Evolutionary conservation across 53 echinoderm and acorn worm genomes (phyloP), one percentile per base, ranked within the genome.

Genomic region (Paracentrotus lividus): DNA sequence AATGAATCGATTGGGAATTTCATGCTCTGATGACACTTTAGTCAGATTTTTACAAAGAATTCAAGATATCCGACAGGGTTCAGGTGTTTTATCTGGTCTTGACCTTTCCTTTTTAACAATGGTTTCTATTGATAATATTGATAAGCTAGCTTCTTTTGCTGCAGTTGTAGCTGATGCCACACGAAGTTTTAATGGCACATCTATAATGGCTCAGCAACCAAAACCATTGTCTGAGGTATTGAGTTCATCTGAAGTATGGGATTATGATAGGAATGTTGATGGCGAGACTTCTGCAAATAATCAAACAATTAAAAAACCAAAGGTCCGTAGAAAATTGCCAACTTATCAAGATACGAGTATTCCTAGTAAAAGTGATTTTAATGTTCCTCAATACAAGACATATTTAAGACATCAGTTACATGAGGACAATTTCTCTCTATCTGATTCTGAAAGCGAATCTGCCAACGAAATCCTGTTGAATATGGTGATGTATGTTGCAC

Each of bases 171-270:
- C 78, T 38, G 78, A 92, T 42, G 38, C 68, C 57, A 42, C 69
- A 57, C 52, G 96, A 23, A 96, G 96, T 56, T 96, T 93, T 93
- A 89, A 96, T 96, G 96, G 96, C 0, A 69, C 90, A 12, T 69
- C 90, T 1, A 69, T 90, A 3, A 90, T 90, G 90, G 90, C 66
- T 18, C 90, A 90, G 49, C 90, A 90, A 69, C 90, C 90, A 43
- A 90, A 90, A 69, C 90, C 66, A 53, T 4, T 36, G 12, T 53
- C 88, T 36, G 88, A 59, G 38, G 3, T 40, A 12, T 59, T 88
- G 61, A 6, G 60, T 42, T 12, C 23, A 36, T 24, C 16, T 57
- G 88, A 88, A 52, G 24, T n/a, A 52, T 52, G 40, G n/a, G 52
- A 51, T 49, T 8, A 7, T 26, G 49, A 49, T 23, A 85, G 31